Percentiles rank a stretch among this genome's conserved stretches.
Evolutionary conservation across 2,888 invertebrate species (phyloP).

Genomic region (Scrobipalpa atriplicella): DNA sequence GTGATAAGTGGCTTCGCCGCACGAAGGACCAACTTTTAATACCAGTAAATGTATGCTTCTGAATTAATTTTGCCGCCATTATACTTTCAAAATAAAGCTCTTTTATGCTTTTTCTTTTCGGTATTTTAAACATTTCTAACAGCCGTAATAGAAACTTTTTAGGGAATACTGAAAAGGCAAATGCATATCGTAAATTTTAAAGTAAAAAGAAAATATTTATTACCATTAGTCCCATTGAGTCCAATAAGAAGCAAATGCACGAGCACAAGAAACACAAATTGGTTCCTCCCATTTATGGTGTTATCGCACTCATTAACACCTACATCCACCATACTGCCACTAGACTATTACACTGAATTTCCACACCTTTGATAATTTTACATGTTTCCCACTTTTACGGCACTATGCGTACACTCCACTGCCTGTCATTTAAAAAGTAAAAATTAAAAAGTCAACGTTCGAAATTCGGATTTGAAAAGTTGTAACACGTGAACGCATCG

Average conservation of each 20-base stretch:
- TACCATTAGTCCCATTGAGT: conserved; percentile 80
- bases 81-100: not conserved
- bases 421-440: conserved; percentile 24
- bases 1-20: conserved; percentile 12
- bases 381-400: conserved; percentile 62
- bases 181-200: no score
- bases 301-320: conserved; percentile 80
- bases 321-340: conserved; percentile 81
- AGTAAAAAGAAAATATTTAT: conserved; percentile 54
- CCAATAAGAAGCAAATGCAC: conserved; percentile 80
- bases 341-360: conserved; percentile 67
- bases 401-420: conserved; percentile 45
- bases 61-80: conserved; percentile 4
- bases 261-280: conserved; percentile 78
- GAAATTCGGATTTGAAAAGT: conserved; percentile 58
- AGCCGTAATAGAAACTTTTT: not conserved
- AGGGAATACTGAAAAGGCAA: not conserved
- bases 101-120: not conserved
- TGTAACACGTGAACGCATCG: conserved; percentile 48
- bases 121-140: not conserved
- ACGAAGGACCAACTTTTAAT: conserved; percentile 4
- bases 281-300: conserved; percentile 78
- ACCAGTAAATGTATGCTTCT: not conserved
- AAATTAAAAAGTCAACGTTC: conserved; percentile 44
- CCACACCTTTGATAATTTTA: conserved; percentile 71